Conservation (phyloP, 2,113 vertebrate species). For the Petroica traversi region DNA sequence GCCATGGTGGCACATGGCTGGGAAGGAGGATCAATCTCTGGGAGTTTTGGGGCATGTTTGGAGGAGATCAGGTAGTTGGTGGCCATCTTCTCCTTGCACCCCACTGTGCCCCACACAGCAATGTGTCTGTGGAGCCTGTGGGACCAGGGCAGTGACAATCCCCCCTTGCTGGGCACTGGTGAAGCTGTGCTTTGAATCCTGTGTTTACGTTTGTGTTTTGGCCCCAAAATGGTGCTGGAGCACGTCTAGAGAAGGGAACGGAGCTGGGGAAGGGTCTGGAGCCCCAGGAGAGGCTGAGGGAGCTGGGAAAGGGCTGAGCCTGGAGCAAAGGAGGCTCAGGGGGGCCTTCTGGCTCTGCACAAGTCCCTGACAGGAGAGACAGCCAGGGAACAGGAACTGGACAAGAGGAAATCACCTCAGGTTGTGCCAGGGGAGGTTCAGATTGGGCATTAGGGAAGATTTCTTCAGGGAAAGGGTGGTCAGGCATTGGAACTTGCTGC, state of each 20-base stretch:
- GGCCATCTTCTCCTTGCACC: neutral
- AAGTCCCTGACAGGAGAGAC: neutral
- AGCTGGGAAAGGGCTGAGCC: neutral
- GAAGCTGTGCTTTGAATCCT: neutral
- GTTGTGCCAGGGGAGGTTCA: neutral
- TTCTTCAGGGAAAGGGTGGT: neutral
- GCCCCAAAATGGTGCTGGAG: neutral
- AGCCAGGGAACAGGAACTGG: neutral
- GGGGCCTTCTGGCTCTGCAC: neutral
- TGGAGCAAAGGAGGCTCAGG: neutral
- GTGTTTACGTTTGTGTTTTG: neutral
- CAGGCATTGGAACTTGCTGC: neutral
- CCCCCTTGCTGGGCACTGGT: neutral
- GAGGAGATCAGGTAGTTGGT: neutral
- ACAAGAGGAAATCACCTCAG: rapidly evolving
- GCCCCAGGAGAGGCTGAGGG: rapidly evolving
- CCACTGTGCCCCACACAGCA: neutral
- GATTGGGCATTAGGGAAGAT: too few species aligned
- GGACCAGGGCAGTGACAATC: neutral
- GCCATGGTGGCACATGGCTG: rapidly evolving
- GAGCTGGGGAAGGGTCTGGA: neutral
- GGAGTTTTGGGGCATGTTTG: neutral
- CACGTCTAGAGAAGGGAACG: rapidly evolving
- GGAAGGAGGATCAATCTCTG: neutral
- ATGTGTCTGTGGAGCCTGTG: neutral